These are phyloP conservation scores for Stenodema calcarata DNA, from an alignment of 2,888 invertebrate genomes.

Conservation along the genomic window DNA sequence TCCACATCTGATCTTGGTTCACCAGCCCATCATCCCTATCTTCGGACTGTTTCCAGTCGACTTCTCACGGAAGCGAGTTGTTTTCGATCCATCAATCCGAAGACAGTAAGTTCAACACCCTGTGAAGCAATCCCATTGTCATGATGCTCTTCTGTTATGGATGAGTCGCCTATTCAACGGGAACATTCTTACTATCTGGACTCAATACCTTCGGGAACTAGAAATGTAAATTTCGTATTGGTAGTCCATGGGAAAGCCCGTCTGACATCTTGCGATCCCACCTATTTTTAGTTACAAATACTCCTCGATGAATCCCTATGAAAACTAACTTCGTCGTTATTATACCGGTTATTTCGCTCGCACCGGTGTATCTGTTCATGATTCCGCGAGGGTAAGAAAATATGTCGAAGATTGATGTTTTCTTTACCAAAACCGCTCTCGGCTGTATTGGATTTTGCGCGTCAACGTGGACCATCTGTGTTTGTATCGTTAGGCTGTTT, in stretches of 20 bases:
- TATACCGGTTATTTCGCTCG: background rate
- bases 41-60: background rate
- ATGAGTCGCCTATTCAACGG: background rate
- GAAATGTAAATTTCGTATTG: background rate
- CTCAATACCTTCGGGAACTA: background rate
- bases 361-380: no score
- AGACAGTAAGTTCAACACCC: constrained; percentile 25
- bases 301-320: background rate
- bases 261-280: background rate
- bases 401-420: no score
- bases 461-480: no score
- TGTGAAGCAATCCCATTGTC: constrained; percentile 38
- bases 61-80: constrained; percentile 29
- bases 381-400: no score
- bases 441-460: no score
- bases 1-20: background rate
- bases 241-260: background rate
- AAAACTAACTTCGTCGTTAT: background rate
- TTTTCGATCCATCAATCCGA: constrained; percentile 20
- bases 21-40: background rate
- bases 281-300: background rate
- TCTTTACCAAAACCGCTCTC: no score
- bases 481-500: no score
- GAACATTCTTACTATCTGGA: background rate
- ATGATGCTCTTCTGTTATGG: constrained; percentile 9